Conservation (phyloP, 2,888 invertebrate genomes). For the Pyralis farinalis region DNA sequence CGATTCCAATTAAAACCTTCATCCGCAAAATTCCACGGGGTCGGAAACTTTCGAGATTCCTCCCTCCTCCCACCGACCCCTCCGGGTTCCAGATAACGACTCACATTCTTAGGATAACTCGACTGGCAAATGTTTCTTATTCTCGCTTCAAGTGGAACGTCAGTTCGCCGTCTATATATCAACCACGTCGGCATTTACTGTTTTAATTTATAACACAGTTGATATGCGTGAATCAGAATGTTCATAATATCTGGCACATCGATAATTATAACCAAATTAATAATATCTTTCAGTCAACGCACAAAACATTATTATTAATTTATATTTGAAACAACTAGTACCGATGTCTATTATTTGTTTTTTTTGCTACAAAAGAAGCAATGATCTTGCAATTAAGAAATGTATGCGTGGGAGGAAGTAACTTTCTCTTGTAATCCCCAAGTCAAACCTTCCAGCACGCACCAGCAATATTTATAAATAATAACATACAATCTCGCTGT, state of each 20-base stretch:
- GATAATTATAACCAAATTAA: too few species aligned
- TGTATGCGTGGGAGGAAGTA: slow-evolving; percentile 16
- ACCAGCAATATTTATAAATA: slow-evolving; percentile 67
- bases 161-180: slow-evolving; percentile 16
- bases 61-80: slow-evolving; percentile 24
- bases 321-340: too few species aligned
- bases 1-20: slow-evolving; percentile 77
- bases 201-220: slow-evolving; percentile 9
- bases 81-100: slow-evolving; percentile 23
- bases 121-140: slow-evolving; percentile 44
- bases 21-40: slow-evolving; percentile 73
- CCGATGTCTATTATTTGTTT: too few species aligned
- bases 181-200: slow-evolving; percentile 7
- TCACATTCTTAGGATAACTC: slow-evolving; percentile 65
- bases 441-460: slow-evolving; percentile 42
- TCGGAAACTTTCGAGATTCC: slow-evolving; percentile 63
- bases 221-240: not conserved
- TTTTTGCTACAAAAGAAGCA: not conserved
- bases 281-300: too few species aligned
- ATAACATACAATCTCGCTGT: slow-evolving; percentile 71
- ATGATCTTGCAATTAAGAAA: slow-evolving; percentile 1
- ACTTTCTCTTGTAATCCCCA: slow-evolving; percentile 44
- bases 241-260: too few species aligned
- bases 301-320: too few species aligned
- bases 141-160: slow-evolving; percentile 33